phyloP scores from a whole-genome alignment of 2,797 vertebrate species.

The Nannoperca obscura region DNA sequence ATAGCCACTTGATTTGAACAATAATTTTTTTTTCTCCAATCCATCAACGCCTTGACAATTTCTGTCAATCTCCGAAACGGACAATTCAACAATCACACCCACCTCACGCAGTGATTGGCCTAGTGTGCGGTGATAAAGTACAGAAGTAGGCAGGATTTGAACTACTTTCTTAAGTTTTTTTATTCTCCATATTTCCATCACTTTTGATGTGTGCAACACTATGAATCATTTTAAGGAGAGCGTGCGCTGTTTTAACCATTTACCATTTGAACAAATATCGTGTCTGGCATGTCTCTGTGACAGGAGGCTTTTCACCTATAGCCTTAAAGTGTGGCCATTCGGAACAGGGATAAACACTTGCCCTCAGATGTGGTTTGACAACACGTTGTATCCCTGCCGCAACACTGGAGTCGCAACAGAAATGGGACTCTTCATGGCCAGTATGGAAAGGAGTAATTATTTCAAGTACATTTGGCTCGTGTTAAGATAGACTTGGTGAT shows the following conservation, averaged over 20 bases:
- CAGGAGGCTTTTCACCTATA: neutral
- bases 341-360: neutral
- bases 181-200: neutral
- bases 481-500: neutral
- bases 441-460: neutral
- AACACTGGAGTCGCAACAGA: neutral
- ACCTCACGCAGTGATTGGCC: neutral
- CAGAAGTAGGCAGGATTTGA: neutral
- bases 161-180: neutral
- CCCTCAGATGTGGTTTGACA: neutral
- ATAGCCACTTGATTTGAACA: neutral
- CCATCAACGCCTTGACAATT: constrained; percentile 1
- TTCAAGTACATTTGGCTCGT: neutral
- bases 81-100: neutral
- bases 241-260: too few species aligned
- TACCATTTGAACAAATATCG: neutral
- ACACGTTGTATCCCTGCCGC: neutral
- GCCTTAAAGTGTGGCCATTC: neutral
- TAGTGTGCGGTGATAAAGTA: neutral
- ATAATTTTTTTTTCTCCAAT: neutral
- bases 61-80: neutral
- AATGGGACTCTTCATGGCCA: neutral
- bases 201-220: neutral
- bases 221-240: neutral
- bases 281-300: neutral